Conservation (phyloP, 2,888 invertebrate genomes). For the Podotricha telesiphe region DNA sequence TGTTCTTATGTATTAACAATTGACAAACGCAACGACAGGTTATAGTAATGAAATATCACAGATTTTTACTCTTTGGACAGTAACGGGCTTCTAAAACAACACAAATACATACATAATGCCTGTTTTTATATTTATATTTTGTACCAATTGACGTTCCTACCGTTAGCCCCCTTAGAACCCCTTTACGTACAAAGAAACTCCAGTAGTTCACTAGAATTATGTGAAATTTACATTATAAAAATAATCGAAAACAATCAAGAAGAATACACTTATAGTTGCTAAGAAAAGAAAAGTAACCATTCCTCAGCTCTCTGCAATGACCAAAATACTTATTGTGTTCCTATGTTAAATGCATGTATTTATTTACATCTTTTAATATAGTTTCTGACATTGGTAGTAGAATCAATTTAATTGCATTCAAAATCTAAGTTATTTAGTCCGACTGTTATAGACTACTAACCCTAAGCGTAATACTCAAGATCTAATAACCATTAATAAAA, state of each 20-base stretch:
- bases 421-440: constrained; percentile 61
- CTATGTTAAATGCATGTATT: constrained; percentile 80
- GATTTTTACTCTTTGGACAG: constrained; percentile 83
- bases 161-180: constrained; percentile 70
- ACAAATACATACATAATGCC: constrained; percentile 53
- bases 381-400: constrained; percentile 66
- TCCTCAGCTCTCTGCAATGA: constrained; percentile 68
- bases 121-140: constrained; percentile 63
- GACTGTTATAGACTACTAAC: constrained; percentile 69
- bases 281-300: constrained; percentile 69
- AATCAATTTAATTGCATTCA: constrained; percentile 60
- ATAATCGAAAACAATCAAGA: constrained; percentile 63
- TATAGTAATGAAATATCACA: constrained; percentile 83
- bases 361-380: constrained; percentile 73
- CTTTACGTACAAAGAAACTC: constrained; percentile 78
- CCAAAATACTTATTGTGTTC: constrained; percentile 67
- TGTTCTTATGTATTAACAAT: constrained; percentile 81
- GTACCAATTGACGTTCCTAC: constrained; percentile 71
- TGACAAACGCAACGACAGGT: constrained; percentile 83
- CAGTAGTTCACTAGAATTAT: constrained; percentile 73
- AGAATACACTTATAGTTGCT: constrained; percentile 74
- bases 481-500: constrained; percentile 76
- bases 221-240: constrained; percentile 73
- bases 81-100: constrained; percentile 74
- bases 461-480: constrained; percentile 77